Evolutionary conservation across 1,140 invertebrate genomes (phyloP), one percentile per base, ranked within the genome.

Genomic region (Diuraphis noxia): DNA sequence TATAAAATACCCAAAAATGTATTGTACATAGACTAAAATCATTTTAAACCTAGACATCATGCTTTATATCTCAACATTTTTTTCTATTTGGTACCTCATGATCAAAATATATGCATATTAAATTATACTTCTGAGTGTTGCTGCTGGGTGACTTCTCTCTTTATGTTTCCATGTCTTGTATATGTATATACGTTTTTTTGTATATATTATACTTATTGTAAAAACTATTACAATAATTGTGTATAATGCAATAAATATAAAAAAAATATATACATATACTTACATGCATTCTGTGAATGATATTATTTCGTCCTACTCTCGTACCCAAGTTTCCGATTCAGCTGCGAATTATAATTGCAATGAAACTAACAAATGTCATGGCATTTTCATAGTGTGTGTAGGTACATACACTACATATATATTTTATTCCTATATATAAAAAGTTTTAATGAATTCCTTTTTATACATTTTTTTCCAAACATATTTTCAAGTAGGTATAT

Each of bases 391-490:
- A 36, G 21, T 79, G 7, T 34, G n/a, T 34, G 34, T n/a, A 43
- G 9, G 46, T 46, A 85, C n/a, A 43, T 41, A 85, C 41, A 84
- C n/a, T 49, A 49, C 23, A 36, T 86, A 49, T 36, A 36, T 86
- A 86, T 49, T 49, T 49, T 49, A 36, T 49, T 41, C n/a, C 13
- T 49, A 36, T 13, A 49, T 49, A 49, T 43, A 43, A 84, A 84
- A 43, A 17, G 40, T 52, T 86, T 86, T 49, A 49, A 86, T 49
- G 85, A 86, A 86, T 86, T 52, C 9, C 8, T 86, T 52, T 49
- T 34, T 36, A 49, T 82, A 23, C 9, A n/a, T 52, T 52, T 49
- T 84, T 85, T 85, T 85, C 17, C 8, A 34, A 46, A 85, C n/a
- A 86, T n/a, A 72, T 36, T 36, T 86, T 52, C 43, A 36, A 36